Conservation (phyloP, 92 coral and sea anemone species). For the Actinostola sp. region DNA sequence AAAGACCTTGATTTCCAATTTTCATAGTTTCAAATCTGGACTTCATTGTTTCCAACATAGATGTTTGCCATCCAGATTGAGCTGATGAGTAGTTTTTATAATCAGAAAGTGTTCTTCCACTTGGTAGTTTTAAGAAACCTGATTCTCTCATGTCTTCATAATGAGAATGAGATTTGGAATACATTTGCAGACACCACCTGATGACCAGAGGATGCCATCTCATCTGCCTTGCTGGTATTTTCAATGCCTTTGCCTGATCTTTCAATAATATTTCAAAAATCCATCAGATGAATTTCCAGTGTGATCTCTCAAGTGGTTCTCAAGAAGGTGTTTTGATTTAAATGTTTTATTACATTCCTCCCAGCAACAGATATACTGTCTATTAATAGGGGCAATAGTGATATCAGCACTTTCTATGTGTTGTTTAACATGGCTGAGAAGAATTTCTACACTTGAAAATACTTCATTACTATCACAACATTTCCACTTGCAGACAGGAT, state of each 20-base stretch:
- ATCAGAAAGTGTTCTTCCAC: conserved; percentile 60
- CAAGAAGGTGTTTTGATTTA: conserved; percentile 34
- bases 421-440: conserved; percentile 35
- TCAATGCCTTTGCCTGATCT: conserved; percentile 65
- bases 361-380: conserved; percentile 41
- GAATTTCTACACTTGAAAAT: conserved; percentile 33
- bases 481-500: conserved; percentile 38
- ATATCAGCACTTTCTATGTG: conserved; percentile 11
- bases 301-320: conserved; percentile 49
- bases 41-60: conserved; percentile 33
- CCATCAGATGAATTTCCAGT: conserved; percentile 35
- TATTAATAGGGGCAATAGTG: conserved; percentile 24
- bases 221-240: conserved; percentile 52
- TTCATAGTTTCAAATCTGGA: conserved; percentile 35
- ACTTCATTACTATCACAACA: conserved; percentile 18
- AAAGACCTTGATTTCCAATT: conserved; percentile 40
- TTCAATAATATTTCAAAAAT: conserved; percentile 44
- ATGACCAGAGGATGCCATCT: conserved; percentile 60
- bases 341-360: conserved; percentile 34
- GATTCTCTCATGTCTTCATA: conserved; percentile 47
- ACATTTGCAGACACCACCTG: conserved; percentile 36
- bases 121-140: conserved; percentile 45
- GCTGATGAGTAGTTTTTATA: conserved; percentile 49
- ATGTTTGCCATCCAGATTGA: conserved; percentile 59
- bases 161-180: conserved; percentile 35